Evolutionary conservation across 2,888 invertebrate species (phyloP).

Genomic region (Mystacides longicornis): DNA sequence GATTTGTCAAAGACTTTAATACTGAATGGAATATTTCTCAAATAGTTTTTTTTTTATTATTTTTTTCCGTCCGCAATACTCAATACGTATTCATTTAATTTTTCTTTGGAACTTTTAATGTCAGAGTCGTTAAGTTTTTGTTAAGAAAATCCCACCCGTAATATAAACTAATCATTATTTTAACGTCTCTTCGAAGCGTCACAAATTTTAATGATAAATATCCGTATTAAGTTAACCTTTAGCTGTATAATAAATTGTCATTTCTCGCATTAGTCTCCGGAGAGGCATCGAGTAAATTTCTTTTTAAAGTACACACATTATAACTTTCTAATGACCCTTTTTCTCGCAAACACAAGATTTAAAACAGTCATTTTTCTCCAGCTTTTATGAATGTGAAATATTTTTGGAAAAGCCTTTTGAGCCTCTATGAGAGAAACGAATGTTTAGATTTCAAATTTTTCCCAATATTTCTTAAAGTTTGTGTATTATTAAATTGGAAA

Average conservation of each 20-base stretch:
- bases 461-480: too few relatives aligned
- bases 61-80: background rate
- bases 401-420: too few relatives aligned
- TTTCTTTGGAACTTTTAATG: background rate
- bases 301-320: slow-evolving; percentile 1
- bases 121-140: too few relatives aligned
- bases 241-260: background rate
- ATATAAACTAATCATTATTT: background rate
- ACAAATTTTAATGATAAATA: background rate
- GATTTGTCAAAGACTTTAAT: too few relatives aligned
- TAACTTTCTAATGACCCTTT: background rate
- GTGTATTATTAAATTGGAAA: too few relatives aligned
- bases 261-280: background rate
- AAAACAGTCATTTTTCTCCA: too few relatives aligned
- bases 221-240: background rate
- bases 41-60: background rate
- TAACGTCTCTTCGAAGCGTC: background rate
- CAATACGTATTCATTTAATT: background rate
- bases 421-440: too few relatives aligned
- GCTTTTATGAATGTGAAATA: too few relatives aligned
- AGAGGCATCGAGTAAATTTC: background rate
- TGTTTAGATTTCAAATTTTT: too few relatives aligned
- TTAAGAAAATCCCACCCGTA: background rate
- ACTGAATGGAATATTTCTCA: too few relatives aligned
- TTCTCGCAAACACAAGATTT: too few relatives aligned